A percentile compares a stretch with the other conserved stretches of the same genome.
Evolutionary conservation across 2,797 vertebrate species (phyloP).

Genomic region (Gymnothorax javanicus): DNA sequence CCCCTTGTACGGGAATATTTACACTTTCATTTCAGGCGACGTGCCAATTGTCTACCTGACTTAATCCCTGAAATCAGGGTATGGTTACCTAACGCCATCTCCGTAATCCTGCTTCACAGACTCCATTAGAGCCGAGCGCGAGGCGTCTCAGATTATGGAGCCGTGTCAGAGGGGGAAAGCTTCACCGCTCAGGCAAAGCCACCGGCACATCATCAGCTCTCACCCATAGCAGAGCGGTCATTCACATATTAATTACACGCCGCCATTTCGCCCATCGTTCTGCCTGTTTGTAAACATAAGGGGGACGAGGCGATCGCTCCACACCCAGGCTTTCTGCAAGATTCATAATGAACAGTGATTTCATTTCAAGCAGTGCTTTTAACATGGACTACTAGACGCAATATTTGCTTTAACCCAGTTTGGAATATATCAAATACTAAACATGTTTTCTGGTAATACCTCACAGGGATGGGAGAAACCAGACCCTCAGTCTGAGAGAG

Average conservation of each 20-base stretch:
- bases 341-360: neutral
- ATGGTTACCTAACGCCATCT: slow-evolving; percentile 13
- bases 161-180: neutral
- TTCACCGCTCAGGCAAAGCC: neutral
- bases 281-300: neutral
- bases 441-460: neutral
- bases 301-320: too few species aligned
- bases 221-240: neutral
- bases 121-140: neutral
- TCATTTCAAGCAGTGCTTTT: neutral
- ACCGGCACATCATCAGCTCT: neutral
- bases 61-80: slow-evolving; percentile 20
- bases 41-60: neutral
- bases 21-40: neutral
- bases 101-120: neutral
- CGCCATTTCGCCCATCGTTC: neutral
- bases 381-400: neutral
- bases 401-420: neutral
- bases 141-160: neutral
- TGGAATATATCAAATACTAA: neutral
- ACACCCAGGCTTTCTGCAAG: neutral
- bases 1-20: neutral
- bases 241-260: neutral
- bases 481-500: too few species aligned
- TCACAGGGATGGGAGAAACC: neutral